A percentile compares a stretch with the other conserved stretches of the same genome.
Conservation (phyloP, 2,797 vertebrate genomes). For the Sebastolobus alascanus region DNA sequence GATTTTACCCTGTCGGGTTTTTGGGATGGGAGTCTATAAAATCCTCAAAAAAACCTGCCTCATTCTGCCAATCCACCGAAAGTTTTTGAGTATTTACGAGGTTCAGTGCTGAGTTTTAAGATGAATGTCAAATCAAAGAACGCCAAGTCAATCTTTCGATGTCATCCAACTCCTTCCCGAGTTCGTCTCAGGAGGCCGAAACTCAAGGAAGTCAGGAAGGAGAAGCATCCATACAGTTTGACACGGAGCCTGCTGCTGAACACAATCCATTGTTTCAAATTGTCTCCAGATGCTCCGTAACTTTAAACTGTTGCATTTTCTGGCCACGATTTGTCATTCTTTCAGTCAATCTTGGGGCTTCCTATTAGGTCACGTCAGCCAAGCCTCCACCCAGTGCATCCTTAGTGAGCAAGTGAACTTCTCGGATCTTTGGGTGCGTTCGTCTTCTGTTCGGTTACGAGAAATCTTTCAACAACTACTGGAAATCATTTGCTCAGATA, state of each 20-base stretch:
- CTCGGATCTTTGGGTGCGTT: slow-evolving; percentile 35
- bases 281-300: slow-evolving; percentile 69
- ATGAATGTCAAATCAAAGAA: slow-evolving; percentile 30
- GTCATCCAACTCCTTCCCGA: slow-evolving; percentile 21
- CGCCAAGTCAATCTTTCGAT: slow-evolving; percentile 3
- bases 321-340: slow-evolving; percentile 70
- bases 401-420: slow-evolving; percentile 41
- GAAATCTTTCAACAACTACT: slow-evolving; percentile 40
- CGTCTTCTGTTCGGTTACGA: slow-evolving; percentile 36
- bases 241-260: slow-evolving; percentile 52
- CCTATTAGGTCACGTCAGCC: slow-evolving; percentile 51
- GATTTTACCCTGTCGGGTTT: slow-evolving; percentile 22
- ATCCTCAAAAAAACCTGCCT: neutral
- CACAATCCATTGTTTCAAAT: slow-evolving; percentile 71
- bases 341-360: slow-evolving; percentile 59
- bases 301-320: slow-evolving; percentile 66
- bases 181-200: slow-evolving; percentile 17
- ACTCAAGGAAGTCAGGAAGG: slow-evolving; percentile 32
- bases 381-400: slow-evolving; percentile 66
- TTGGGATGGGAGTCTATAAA: neutral
- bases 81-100: neutral
- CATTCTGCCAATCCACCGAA: slow-evolving; percentile 13
- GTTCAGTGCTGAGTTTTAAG: slow-evolving; percentile 10
- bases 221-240: slow-evolving; percentile 43
- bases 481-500: slow-evolving; percentile 13